Percentiles rank a stretch among this genome's conserved stretches.
Evolutionary conservation across 2,113 vertebrate genomes (phyloP).

Genomic region (Hydrolagus affinis): DNA sequence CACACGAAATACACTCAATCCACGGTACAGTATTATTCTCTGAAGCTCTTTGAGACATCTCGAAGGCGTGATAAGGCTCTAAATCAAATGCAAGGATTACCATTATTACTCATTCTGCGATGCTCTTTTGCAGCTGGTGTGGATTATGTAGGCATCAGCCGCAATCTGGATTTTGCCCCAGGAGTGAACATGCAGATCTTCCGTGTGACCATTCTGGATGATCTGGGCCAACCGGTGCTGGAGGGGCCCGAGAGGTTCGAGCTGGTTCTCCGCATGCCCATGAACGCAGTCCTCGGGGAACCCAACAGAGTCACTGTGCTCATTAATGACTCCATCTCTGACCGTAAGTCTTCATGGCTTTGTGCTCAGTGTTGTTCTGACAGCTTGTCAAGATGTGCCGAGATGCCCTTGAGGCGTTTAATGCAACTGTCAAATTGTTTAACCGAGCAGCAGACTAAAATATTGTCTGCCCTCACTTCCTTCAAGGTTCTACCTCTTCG

Average conservation of each 20-base stretch:
- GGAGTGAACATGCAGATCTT: slow-evolving; percentile 80
- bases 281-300: slow-evolving; percentile 76
- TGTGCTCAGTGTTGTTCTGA: background rate
- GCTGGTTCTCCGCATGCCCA: slow-evolving; percentile 78
- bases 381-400: background rate
- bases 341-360: slow-evolving; percentile 61
- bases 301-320: slow-evolving; percentile 68
- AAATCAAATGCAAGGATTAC: too few relatives aligned
- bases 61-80: too few relatives aligned
- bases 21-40: too few relatives aligned
- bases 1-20: too few relatives aligned
- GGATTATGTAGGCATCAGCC: slow-evolving; percentile 89
- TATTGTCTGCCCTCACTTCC: too few relatives aligned
- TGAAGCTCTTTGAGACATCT: too few relatives aligned
- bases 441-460: background rate
- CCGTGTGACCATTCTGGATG: slow-evolving; percentile 75
- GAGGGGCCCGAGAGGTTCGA: slow-evolving; percentile 84
- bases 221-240: slow-evolving; percentile 78
- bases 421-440: background rate
- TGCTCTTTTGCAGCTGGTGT: slow-evolving; percentile 64
- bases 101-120: background rate
- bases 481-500: too few relatives aligned
- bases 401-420: background rate
- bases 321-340: slow-evolving; percentile 82
- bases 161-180: slow-evolving; percentile 78